Evolutionary conservation across 2,797 vertebrate genomes (phyloP).

Genomic region (Graptemys geographica): DNA sequence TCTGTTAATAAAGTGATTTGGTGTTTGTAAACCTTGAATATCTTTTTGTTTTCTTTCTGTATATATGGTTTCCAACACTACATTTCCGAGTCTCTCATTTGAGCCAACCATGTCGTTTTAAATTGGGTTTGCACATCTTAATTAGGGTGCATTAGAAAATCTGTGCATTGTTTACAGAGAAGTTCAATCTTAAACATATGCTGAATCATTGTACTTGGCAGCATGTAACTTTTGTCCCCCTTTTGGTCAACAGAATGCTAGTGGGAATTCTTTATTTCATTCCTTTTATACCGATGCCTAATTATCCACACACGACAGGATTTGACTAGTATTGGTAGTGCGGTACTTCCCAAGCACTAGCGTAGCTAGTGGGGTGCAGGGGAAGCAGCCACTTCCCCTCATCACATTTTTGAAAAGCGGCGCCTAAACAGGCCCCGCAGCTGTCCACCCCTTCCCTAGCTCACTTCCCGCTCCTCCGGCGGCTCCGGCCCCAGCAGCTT

Average conservation of each 20-base stretch:
- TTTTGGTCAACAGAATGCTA: neutral
- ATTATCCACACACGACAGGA: neutral
- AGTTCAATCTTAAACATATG: neutral
- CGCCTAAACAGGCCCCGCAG: too few relatives aligned
- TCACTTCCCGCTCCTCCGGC: too few relatives aligned
- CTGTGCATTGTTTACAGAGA: neutral
- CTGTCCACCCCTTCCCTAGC: too few relatives aligned
- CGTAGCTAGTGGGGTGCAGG: too few relatives aligned
- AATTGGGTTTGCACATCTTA: neutral
- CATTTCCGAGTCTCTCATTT: neutral
- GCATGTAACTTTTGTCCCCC: neutral
- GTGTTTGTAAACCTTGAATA: neutral
- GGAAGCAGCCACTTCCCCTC: too few relatives aligned
- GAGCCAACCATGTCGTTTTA: neutral
- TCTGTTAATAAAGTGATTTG: neutral
- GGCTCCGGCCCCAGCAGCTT: too few relatives aligned
- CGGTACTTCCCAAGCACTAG: neutral
- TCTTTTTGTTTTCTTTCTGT: neutral
- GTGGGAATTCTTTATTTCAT: neutral
- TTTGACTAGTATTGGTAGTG: neutral
- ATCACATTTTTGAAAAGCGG: too few relatives aligned
- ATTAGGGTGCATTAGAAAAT: neutral
- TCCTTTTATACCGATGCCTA: neutral
- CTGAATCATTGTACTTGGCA: neutral
- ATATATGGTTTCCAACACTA: fast-evolving